phyloP scores from a whole-genome alignment of 2,113 vertebrate genomes.

The Alethe castanea region DNA sequence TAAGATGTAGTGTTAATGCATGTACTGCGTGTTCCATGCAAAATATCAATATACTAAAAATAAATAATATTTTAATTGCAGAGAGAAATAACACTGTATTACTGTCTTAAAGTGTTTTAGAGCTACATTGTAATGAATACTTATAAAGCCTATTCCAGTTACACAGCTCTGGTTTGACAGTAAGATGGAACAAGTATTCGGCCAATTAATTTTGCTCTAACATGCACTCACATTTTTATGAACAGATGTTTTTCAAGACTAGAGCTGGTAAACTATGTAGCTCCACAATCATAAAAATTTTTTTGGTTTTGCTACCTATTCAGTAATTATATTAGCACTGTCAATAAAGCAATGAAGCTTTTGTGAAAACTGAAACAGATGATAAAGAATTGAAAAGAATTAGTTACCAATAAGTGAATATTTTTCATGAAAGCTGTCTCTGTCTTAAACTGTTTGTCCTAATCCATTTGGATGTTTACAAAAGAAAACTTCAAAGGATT shows the following conservation, averaged over 20 bases:
- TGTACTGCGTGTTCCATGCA: not conserved
- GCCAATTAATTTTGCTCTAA: not conserved
- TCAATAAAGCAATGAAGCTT: not conserved
- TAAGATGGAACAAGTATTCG: not conserved
- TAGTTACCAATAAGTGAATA: not conserved
- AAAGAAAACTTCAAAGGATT: not conserved
- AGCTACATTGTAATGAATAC: not conserved
- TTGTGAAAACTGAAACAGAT: not conserved
- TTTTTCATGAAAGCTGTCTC: not conserved
- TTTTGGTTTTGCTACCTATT: not conserved
- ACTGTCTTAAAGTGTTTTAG: not conserved
- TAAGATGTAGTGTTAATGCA: not conserved
- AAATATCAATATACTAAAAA: not conserved
- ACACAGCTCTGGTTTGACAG: not conserved
- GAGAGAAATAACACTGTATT: not conserved
- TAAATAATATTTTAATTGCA: not conserved
- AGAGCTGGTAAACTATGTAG: not conserved
- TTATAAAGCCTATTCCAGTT: not conserved
- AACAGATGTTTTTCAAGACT: not conserved
- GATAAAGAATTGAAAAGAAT: not conserved
- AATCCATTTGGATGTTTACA: not conserved
- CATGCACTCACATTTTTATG: not conserved
- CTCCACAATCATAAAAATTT: not conserved
- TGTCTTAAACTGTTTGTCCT: not conserved
- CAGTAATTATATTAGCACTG: not conserved